Conservation (phyloP, 2,113 vertebrate genomes). For the Setophaga kirtlandii region DNA sequence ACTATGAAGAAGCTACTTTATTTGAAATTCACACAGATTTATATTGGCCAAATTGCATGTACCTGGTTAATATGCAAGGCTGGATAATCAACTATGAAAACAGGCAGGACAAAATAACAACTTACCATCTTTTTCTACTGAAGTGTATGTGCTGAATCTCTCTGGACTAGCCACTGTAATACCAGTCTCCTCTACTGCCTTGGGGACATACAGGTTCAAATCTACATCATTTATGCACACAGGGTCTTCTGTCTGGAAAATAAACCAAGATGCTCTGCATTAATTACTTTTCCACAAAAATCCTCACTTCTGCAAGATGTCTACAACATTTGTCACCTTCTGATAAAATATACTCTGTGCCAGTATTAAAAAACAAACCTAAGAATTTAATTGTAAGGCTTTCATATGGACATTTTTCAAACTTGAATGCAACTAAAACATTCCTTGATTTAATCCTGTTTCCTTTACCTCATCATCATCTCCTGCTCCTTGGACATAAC, state of each 20-base stretch:
- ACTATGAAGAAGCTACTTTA: neutral
- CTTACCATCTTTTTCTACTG: conserved; percentile 78
- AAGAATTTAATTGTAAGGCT: neutral
- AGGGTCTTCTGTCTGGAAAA: conserved; percentile 76
- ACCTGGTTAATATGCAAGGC: neutral
- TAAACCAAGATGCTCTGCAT: neutral
- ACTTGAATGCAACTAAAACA: neutral
- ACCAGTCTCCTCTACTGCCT: conserved; percentile 91
- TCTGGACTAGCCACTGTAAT: conserved; percentile 92
- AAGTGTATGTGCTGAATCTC: conserved; percentile 80
- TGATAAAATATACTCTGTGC: neutral
- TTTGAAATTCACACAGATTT: neutral
- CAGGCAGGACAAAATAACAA: accelerated
- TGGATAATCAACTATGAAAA: neutral
- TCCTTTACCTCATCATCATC: conserved; percentile 78
- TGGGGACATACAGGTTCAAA: conserved; percentile 88
- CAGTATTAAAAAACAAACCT: neutral
- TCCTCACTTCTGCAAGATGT: neutral
- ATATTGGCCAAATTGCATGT: neutral
- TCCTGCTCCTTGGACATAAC: conserved; percentile 74
- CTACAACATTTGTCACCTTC: neutral
- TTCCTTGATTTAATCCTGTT: neutral
- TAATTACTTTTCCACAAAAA: neutral
- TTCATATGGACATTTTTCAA: neutral
- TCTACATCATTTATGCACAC: conserved; percentile 88